Percentiles rank a stretch among this genome's conserved stretches.
phyloP scores from a whole-genome alignment of 2,113 vertebrate genomes.

The Tylochromis polylepis region DNA sequence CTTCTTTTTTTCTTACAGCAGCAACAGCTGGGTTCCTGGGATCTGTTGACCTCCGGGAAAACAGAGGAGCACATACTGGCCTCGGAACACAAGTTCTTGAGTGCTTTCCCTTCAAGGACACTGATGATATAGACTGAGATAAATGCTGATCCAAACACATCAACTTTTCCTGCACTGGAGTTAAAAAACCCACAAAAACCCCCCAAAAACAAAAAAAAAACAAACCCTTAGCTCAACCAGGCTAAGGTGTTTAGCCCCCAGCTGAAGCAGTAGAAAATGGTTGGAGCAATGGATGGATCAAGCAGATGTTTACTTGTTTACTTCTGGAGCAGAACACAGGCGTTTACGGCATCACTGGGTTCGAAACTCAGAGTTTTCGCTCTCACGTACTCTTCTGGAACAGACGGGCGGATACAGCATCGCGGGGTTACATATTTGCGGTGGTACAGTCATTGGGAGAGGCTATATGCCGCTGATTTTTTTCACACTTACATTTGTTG shows the following conservation, averaged over 20 bases:
- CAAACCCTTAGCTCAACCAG: background rate
- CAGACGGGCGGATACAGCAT: constrained; percentile 63
- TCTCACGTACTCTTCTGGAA: background rate
- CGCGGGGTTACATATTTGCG: constrained; percentile 81
- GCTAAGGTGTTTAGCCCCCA: background rate
- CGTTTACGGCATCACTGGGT: background rate
- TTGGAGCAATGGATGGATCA: background rate
- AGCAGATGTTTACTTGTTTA: background rate
- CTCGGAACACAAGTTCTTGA: constrained; percentile 86
- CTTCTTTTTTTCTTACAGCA: background rate
- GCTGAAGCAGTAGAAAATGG: background rate
- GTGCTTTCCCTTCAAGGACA: constrained; percentile 84
- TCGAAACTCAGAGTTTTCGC: background rate
- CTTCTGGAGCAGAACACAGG: background rate
- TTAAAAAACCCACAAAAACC: too few species aligned
- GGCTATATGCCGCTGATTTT: constrained; percentile 66
- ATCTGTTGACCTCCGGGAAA: constrained; percentile 86
- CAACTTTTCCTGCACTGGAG: constrained; percentile 69
- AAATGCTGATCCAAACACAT: constrained; percentile 67
- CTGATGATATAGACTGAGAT: constrained; percentile 85
- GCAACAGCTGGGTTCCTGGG: constrained; percentile 84
- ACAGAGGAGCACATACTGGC: constrained; percentile 84
- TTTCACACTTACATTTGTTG: constrained; percentile 81
- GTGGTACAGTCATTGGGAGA: constrained; percentile 97
- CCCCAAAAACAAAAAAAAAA: background rate